Base-by-base conservation (phyloP, 2,797 vertebrate species). In the Phataginus tricuspis region DNA sequence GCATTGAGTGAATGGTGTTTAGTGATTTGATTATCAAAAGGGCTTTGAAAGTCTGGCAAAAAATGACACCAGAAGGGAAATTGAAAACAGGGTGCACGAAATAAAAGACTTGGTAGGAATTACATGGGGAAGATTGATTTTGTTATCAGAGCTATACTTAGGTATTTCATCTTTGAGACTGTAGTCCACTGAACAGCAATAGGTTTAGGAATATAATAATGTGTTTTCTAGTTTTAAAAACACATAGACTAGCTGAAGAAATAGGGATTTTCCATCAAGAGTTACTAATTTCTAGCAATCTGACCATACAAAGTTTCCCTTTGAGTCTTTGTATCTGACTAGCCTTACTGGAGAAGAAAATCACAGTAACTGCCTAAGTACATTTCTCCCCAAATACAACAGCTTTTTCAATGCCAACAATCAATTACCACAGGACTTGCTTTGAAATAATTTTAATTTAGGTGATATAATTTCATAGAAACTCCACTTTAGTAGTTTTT, bases 21-120 rank as follows among this genome's bases (percentile, higher is more conserved):
- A 92, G 91, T 68, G 86, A 96, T 89, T 95, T 74, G 64, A 83
- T 96, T 95, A 94, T 87, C 69, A 79, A 88, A 79, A 77, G 34
- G 16, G 55, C 23, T 92, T 88, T 93, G 51, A 88, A 90, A 94
- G 89, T 63, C 66, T 71, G 51, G 45, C 57, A 7, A 69, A 45
- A 91, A 92, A 83, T 80, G 59, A 96, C 88, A 16, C 6, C 31
- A 71, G 45, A 68, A 69, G 66, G 39, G 27, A 88, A 94, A 66
- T 37, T 64, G 39, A 29, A 87, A 97, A 53, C 39, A 11, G 31
- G 7, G 25, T 39, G 15, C 71, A 59, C 34, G 74, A 84, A 92
- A 90, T 74, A 55, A 97, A 95, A 92, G 21, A 31, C 39, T n/a
- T 55, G 16, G 25, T 78, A 92, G 57, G 39, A 90, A 55, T 53